Percentiles rank a stretch among this genome's conserved stretches.
These are phyloP conservation scores for Aplochiton taeniatus DNA, from an alignment of 2,797 vertebrate species.

Conservation along the genomic window DNA sequence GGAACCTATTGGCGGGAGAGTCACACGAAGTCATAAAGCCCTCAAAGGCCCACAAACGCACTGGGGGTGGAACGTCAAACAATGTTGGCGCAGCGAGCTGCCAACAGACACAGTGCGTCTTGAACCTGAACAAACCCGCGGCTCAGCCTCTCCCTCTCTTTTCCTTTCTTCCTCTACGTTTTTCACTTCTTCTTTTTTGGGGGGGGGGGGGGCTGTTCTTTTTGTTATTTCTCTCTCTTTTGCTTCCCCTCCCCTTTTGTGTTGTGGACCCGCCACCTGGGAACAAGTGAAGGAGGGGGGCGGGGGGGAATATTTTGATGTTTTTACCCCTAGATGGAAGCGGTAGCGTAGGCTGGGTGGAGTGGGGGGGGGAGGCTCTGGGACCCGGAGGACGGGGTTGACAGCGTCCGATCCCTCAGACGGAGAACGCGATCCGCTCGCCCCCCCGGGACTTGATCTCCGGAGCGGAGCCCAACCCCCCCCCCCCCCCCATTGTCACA, in stretches of 20 bases:
- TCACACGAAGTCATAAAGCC: constrained; percentile 79
- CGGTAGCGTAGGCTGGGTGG: constrained; percentile 58
- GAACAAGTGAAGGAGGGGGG: constrained; percentile 45
- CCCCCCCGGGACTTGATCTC: constrained; percentile 54
- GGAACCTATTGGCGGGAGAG: constrained; percentile 79
- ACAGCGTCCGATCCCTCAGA: constrained; percentile 28
- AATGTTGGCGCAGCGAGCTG: constrained; percentile 71
- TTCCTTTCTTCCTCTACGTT: constrained; percentile 51
- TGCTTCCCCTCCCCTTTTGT: background rate
- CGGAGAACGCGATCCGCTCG: constrained; percentile 60
- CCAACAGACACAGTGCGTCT: constrained; percentile 76
- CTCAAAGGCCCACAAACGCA: constrained; percentile 78
- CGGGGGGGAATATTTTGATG: constrained; percentile 31
- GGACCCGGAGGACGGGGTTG: constrained; percentile 41
- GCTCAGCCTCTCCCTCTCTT: constrained; percentile 61
- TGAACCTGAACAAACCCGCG: constrained; percentile 74
- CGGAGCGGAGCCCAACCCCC: constrained; percentile 34
- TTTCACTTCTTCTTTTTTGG: constrained; percentile 42
- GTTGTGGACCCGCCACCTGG: constrained; percentile 60
- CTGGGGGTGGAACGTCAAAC: constrained; percentile 75
- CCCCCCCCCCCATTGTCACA: constrained; percentile 64
- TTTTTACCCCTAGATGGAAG: constrained; percentile 73
- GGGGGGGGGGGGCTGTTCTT: background rate
- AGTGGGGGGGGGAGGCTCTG: constrained; percentile 33
- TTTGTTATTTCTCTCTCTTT: background rate